These are phyloP conservation scores for Molossus molossus DNA, from an alignment of 2,797 vertebrate species.

Conservation along the genomic window DNA sequence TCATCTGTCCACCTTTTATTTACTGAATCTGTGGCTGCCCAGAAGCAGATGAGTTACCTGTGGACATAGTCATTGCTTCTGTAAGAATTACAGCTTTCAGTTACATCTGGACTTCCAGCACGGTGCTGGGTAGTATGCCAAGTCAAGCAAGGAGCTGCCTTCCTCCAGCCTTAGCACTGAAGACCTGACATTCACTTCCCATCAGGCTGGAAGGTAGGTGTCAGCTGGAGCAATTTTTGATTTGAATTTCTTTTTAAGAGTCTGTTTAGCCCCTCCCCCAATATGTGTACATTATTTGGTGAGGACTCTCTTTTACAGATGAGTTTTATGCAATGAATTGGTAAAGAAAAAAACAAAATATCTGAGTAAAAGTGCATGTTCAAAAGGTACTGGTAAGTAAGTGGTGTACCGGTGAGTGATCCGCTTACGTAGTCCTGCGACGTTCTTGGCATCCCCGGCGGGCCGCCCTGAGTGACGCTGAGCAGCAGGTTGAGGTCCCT, in stretches of 20 bases:
- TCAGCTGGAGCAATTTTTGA: slow-evolving; percentile 69
- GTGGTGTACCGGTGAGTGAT: too few relatives aligned
- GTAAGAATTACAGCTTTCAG: not conserved
- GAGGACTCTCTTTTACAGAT: not conserved
- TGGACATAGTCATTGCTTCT: not conserved
- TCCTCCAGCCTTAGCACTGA: slow-evolving; percentile 68
- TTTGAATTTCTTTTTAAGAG: slow-evolving; percentile 79
- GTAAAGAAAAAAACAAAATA: slow-evolving; percentile 32
- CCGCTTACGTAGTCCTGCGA: too few relatives aligned
- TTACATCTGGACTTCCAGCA: not conserved
- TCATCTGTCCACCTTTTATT: slow-evolving; percentile 23
- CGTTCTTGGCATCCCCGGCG: not conserved
- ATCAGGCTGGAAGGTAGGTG: slow-evolving; percentile 76
- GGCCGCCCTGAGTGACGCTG: not conserved
- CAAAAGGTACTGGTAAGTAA: not conserved
- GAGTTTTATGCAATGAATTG: slow-evolving; percentile 24
- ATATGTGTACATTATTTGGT: slow-evolving; percentile 60
- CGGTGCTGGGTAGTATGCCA: not conserved
- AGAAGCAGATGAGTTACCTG: not conserved
- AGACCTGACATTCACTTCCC: slow-evolving; percentile 71
- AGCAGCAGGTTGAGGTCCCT: not conserved
- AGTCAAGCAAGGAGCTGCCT: not conserved
- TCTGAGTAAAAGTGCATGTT: not conserved
- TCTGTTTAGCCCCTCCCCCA: slow-evolving; percentile 52
- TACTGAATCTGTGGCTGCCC: not conserved